Conservation (phyloP, 2,113 vertebrate species). For the Orthochromis indermauri region DNA sequence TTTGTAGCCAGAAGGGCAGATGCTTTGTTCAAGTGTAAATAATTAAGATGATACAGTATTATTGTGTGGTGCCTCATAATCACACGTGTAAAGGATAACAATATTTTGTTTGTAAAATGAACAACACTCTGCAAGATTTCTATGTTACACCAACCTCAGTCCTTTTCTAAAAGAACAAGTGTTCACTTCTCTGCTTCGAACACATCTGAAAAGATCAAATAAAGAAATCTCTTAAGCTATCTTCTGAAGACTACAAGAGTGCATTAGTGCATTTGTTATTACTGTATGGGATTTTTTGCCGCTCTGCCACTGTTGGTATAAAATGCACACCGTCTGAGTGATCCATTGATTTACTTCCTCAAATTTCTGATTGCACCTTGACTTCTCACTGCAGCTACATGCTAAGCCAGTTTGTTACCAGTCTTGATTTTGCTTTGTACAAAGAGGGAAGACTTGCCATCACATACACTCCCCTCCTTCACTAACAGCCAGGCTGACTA, state of each 20-base stretch:
- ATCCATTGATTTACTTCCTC: background rate
- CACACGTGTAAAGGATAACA: constrained; percentile 15
- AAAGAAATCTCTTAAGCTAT: constrained; percentile 36
- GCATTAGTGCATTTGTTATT: background rate
- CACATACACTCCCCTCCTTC: background rate
- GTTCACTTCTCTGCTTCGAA: constrained; percentile 55
- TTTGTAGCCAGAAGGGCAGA: constrained; percentile 23
- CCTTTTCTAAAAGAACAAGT: constrained; percentile 49
- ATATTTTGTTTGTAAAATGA: constrained; percentile 31
- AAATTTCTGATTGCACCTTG: background rate
- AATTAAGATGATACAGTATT: constrained; percentile 19
- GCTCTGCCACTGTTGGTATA: background rate
- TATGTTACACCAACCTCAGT: constrained; percentile 14
- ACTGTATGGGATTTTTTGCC: background rate
- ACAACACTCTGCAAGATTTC: constrained; percentile 17
- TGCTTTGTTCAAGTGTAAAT: constrained; percentile 53
- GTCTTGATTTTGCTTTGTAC: background rate
- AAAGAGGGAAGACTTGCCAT: background rate
- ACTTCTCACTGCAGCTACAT: background rate
- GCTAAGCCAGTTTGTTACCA: background rate
- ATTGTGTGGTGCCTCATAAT: constrained; percentile 37
- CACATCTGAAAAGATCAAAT: constrained; percentile 59
- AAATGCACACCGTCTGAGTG: background rate
- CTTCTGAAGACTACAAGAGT: background rate
- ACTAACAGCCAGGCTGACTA: background rate